Conservation (phyloP, 2,113 vertebrate genomes). For the Caranx ignobilis region DNA sequence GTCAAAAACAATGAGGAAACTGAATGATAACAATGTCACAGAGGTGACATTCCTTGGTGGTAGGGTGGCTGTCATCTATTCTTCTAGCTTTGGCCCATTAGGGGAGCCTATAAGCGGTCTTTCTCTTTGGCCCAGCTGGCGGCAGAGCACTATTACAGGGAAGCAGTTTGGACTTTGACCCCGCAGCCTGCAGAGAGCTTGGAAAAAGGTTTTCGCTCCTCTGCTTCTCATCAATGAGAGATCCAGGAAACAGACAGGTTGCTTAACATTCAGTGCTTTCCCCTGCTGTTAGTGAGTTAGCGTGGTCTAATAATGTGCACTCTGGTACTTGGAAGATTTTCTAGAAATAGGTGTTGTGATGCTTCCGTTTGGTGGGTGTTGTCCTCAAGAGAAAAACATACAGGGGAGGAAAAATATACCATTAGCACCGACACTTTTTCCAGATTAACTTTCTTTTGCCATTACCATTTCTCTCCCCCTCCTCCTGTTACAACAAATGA, state of each 20-base stretch:
- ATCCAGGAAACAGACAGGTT: constrained; percentile 42
- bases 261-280: constrained; percentile 41
- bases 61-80: constrained; percentile 43
- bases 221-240: constrained; percentile 42
- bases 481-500: constrained; percentile 63
- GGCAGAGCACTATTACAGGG: constrained; percentile 60
- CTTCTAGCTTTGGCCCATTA: constrained; percentile 55
- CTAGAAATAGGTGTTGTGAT: constrained; percentile 50
- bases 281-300: constrained; percentile 37
- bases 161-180: constrained; percentile 72
- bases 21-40: constrained; percentile 48
- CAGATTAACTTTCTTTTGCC: constrained; percentile 28
- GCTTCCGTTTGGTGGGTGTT: constrained; percentile 40
- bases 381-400: constrained; percentile 7
- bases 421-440: constrained; percentile 1
- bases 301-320: constrained; percentile 53
- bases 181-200: constrained; percentile 34
- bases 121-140: constrained; percentile 58
- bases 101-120: constrained; percentile 19
- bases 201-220: constrained; percentile 52
- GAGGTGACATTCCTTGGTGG: constrained; percentile 63
- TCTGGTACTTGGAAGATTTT: constrained; percentile 40
- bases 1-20: constrained; percentile 17
- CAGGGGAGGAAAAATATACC: background rate
- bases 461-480: constrained; percentile 19